Conservation (phyloP, 2,797 vertebrate species). For the Carcharodon carcharias region DNA sequence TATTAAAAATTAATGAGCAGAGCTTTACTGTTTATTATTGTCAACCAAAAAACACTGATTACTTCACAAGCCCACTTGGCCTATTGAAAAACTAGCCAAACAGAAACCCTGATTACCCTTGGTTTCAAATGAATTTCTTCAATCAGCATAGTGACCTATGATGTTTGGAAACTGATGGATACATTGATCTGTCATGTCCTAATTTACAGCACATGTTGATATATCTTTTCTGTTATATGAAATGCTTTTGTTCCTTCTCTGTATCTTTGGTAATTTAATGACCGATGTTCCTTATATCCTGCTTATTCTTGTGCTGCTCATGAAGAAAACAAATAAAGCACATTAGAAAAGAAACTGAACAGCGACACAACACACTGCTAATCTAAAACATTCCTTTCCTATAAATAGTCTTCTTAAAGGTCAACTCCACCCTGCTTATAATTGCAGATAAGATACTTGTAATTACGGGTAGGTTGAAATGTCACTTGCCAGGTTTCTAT, state of each 20-base stretch:
- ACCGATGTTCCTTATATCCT: no score
- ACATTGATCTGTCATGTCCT: background rate
- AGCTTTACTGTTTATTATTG: background rate
- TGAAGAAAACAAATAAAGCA: background rate
- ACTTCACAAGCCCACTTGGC: background rate
- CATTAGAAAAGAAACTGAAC: background rate
- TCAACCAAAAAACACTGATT: background rate
- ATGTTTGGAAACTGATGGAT: background rate
- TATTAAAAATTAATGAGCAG: background rate
- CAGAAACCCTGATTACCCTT: background rate
- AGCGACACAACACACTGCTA: background rate
- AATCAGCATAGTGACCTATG: background rate
- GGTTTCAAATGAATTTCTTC: background rate
- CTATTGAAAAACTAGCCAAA: background rate
- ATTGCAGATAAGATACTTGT: constrained; percentile 26
- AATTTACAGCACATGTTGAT: background rate
- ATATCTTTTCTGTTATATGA: background rate
- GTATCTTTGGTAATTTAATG: background rate
- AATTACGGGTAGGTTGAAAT: constrained; percentile 30
- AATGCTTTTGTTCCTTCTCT: background rate
- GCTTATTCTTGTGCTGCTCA: background rate
- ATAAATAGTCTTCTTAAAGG: constrained; percentile 25
- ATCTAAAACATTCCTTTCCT: constrained; percentile 30
- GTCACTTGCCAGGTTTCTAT: constrained; percentile 21
- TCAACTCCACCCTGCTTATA: constrained; percentile 34